Evolutionary conservation across 2,888 invertebrate species (phyloP).

Genomic region (Heliconius charithonia): DNA sequence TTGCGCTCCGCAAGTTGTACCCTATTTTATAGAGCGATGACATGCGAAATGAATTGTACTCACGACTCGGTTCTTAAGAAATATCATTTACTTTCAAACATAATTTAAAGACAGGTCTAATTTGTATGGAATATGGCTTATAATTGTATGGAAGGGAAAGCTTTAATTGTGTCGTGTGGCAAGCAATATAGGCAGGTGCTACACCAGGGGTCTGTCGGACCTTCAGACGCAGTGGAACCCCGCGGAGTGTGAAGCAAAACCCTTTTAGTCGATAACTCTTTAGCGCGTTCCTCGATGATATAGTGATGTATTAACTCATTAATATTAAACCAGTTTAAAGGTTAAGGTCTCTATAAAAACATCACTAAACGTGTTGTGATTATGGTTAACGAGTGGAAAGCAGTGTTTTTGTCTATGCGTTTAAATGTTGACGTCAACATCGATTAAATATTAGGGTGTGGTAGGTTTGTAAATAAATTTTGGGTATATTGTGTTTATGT

Average conservation of each 20-base stretch:
- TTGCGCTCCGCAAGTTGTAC: slow-evolving; percentile 50
- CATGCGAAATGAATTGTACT: slow-evolving; percentile 63
- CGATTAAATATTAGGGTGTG: slow-evolving; percentile 19
- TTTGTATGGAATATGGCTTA: slow-evolving; percentile 57
- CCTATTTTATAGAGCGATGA: slow-evolving; percentile 66
- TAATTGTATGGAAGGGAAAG: slow-evolving; percentile 57
- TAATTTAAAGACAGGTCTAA: slow-evolving; percentile 52
- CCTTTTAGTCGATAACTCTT: slow-evolving; percentile 69
- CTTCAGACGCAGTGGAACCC: slow-evolving; percentile 64
- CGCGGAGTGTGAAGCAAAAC: slow-evolving; percentile 69
- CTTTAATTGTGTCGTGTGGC: slow-evolving; percentile 55
- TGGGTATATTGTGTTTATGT: not conserved
- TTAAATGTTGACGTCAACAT: slow-evolving; percentile 38
- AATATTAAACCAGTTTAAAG: slow-evolving; percentile 77
- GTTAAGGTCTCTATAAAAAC: slow-evolving; percentile 77
- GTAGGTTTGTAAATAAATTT: not conserved
- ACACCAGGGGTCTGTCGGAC: slow-evolving; percentile 66
- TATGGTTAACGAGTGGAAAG: slow-evolving; percentile 44
- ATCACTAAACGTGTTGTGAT: slow-evolving; percentile 64
- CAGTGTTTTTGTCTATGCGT: slow-evolving; percentile 42
- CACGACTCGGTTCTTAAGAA: slow-evolving; percentile 52
- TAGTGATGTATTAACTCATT: slow-evolving; percentile 80
- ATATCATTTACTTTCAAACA: slow-evolving; percentile 50
- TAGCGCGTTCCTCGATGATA: slow-evolving; percentile 68
- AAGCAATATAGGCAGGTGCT: slow-evolving; percentile 65